Conservation (phyloP, 2,888 invertebrate species). For the Acleris cristana region DNA sequence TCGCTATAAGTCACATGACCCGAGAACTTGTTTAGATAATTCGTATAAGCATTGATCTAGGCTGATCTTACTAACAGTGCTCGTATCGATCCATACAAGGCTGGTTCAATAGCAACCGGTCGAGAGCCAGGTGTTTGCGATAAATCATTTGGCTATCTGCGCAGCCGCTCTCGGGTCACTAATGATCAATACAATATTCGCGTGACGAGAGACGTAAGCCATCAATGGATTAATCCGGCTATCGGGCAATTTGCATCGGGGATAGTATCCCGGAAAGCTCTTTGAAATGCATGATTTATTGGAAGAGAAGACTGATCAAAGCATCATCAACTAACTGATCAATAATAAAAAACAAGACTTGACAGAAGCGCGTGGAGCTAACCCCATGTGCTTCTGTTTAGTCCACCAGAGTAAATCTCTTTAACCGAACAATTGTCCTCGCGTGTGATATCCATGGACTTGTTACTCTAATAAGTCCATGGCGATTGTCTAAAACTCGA, state of each 20-base stretch:
- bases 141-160: conserved; percentile 37
- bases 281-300: too few species aligned
- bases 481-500: too few species aligned
- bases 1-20: conserved; percentile 23
- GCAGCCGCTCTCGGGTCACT: conserved; percentile 11
- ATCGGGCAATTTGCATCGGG: background rate
- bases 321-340: too few species aligned
- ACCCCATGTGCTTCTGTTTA: too few species aligned
- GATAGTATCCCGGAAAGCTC: too few species aligned
- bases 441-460: too few species aligned
- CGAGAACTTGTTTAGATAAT: conserved; percentile 20
- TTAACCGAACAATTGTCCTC: too few species aligned
- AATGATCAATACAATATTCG: conserved; percentile 26
- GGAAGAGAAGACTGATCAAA: too few species aligned
- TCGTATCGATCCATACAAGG: conserved; percentile 26
- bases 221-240: conserved; percentile 16
- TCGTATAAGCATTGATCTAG: conserved; percentile 19
- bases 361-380: too few species aligned
- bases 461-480: too few species aligned
- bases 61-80: background rate
- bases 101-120: conserved; percentile 36
- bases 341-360: too few species aligned
- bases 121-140: conserved; percentile 38
- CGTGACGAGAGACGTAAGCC: conserved; percentile 14
- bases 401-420: too few species aligned